Evolutionary conservation across 2,797 vertebrate genomes (phyloP), one percentile per base, ranked within the genome.

Genomic region (Siniperca obscura): DNA sequence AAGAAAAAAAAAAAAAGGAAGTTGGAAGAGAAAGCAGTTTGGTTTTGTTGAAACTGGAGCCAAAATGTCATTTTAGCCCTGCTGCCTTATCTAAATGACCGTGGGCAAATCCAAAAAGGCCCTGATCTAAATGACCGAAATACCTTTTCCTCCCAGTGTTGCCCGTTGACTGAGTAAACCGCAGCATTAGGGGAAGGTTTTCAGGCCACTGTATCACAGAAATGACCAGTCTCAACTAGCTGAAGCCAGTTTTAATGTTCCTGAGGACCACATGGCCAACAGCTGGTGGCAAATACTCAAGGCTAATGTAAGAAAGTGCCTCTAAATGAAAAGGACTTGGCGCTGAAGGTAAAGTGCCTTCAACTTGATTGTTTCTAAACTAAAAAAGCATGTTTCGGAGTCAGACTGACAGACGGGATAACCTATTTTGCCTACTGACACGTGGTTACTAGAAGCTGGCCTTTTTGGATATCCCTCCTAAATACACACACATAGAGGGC

Each of bases 281-380:
- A 91, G 84, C 76, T 87, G 86, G 70, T 50, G 52, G 57, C 86
- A 84, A 85, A 64, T 87, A 83, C 89, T 83, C 81, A 82, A 74
- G n/a, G 67, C 66, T 86, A 83, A 90, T 81, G 73, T 78, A 73
- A 90, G 86, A 76, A 90, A 86, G 80, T 78, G 76, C 42, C 46
- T 84, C 68, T 50, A 80, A 87, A 81, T 74, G 48, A 80, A 50
- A 82, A 62, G 76, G 76, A 69, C 82, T 88, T 61, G 21, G 67
- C 61, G 66, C 74, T 83, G 34, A 73, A 22, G 77, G 27, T 65
- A 72, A 80, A 79, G 83, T 55, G n/a, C 65, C 73, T 61, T 75
- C 19, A 82, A 75, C 57, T 30, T 30, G 30, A 30, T 2, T 30
- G 30, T 30, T 30, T 30, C 30, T 30, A 30, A 61, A 12, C 12